These are phyloP conservation scores for Hymenochirus boettgeri DNA, from an alignment of 2,113 vertebrate species.

Conservation along the genomic window DNA sequence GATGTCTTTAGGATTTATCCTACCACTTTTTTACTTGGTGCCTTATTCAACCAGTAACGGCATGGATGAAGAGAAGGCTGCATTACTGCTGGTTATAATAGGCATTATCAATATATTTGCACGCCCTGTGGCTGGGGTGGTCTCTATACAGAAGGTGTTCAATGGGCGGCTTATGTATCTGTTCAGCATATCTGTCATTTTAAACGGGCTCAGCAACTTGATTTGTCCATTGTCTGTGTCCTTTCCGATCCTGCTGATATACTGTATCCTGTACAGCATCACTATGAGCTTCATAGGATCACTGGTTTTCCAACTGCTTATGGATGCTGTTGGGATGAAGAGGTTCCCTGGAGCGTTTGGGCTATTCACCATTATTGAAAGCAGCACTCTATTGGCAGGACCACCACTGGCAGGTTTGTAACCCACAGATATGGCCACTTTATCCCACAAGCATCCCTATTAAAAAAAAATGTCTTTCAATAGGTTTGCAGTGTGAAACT, in stretches of 20 bases:
- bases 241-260: conserved; percentile 70
- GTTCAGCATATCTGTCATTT: conserved; percentile 63
- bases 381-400: conserved; percentile 76
- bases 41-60: conserved; percentile 71
- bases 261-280: conserved; percentile 71
- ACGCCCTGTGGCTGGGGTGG: conserved; percentile 69
- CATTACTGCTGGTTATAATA: conserved; percentile 76
- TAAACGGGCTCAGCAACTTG: conserved; percentile 82
- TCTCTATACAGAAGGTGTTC: conserved; percentile 66
- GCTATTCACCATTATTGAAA: conserved; percentile 81
- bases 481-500: too few species aligned
- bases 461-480: too few species aligned
- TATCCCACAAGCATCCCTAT: too few species aligned
- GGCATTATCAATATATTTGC: conserved; percentile 84
- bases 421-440: too few species aligned
- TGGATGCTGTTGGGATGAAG: conserved; percentile 86
- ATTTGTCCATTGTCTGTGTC: conserved; percentile 67
- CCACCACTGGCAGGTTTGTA: conserved; percentile 83
- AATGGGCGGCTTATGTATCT: conserved; percentile 72
- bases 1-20: conserved; percentile 79
- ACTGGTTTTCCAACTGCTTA: conserved; percentile 84
- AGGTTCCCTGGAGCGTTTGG: conserved; percentile 85
- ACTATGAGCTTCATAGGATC: conserved; percentile 83
- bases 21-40: conserved; percentile 82
- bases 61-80: conserved; percentile 70